A percentile compares a stretch with the other conserved stretches of the same genome.
These are phyloP conservation scores for Eurystomus glaucurus DNA, from an alignment of 2,797 vertebrate genomes.

Conservation along the genomic window DNA sequence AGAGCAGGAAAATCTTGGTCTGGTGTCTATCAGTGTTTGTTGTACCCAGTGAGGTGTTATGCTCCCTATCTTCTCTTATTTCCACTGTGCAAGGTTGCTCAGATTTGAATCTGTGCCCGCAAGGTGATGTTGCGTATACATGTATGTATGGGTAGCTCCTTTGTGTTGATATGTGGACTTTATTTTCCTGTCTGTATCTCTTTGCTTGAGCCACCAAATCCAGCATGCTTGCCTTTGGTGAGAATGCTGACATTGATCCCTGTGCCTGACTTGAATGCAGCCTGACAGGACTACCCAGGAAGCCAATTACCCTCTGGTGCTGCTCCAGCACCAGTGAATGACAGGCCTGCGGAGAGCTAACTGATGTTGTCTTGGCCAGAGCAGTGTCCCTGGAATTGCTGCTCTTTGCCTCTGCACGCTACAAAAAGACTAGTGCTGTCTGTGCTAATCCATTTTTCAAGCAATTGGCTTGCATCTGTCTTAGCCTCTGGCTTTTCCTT, in stretches of 20 bases:
- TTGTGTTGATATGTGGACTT: rapidly evolving
- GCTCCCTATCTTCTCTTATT: not conserved
- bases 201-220: not conserved
- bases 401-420: not conserved
- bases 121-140: rapidly evolving
- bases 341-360: not conserved
- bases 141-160: not conserved
- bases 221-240: not conserved
- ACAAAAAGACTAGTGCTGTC: not conserved
- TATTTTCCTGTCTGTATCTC: not conserved
- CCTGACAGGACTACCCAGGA: constrained; percentile 15
- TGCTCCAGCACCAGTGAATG: not conserved
- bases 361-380: not conserved
- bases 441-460: not conserved
- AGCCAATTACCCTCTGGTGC: not conserved
- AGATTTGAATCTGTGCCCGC: not conserved
- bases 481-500: not conserved
- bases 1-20: not conserved
- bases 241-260: not conserved
- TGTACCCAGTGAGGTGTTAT: not conserved
- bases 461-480: not conserved
- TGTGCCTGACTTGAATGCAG: not conserved
- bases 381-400: not conserved
- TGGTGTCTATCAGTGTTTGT: not conserved
- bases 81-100: not conserved